Base-by-base conservation (phyloP, 2,888 invertebrate genomes). In the Halocaridina rubra region DNA sequence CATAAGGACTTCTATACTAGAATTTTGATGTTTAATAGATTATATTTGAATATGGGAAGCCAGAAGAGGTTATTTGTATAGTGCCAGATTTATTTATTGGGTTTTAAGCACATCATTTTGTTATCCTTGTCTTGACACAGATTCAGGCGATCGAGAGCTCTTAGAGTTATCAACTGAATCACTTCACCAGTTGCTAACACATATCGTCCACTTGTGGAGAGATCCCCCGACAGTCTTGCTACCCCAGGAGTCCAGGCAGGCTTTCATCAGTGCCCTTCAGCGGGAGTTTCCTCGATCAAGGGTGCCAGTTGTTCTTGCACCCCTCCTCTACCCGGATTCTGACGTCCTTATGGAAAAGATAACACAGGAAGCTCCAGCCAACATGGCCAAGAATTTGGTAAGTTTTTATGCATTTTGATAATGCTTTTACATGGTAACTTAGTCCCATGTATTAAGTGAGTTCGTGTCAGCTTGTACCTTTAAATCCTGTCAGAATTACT, bases 241-340 rank as follows among this genome's bases (percentile, higher is more conserved):
- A 89, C 93, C 94, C 59, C 91, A 93, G 88, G 95, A 96, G 89
- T 94, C 94, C 57, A 95, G 94, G 90, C 94, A 95, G 90, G 93
- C 95, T 89, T 97, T 98, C 92, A 91, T 97, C 84, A 94, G 94
- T 90, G 94, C 95, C 89, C 92, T 98, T 88, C 93, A 95, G 90
- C 94, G 95, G 90, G 97, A 97, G 91, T 97, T 97, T 92, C 96
- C 97, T 33, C 94, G 95, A 88, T 96, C 96, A 90, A 93, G 95
- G 90, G 96, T 96, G 82, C 97, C 98, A 53, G 95, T 97, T 90
- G 95, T 98, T 89, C 93, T 98, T 89, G 95, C 96, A 89, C 97
- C 97, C 89, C 92, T 97, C 89, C 92, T 98, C 88, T 97, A 97
- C 91, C 94, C 95, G 32, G 95, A 95, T 95, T 53, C 87, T 16